Conservation (phyloP, 2,888 invertebrate species). For the Lasioglossum calceatum region DNA sequence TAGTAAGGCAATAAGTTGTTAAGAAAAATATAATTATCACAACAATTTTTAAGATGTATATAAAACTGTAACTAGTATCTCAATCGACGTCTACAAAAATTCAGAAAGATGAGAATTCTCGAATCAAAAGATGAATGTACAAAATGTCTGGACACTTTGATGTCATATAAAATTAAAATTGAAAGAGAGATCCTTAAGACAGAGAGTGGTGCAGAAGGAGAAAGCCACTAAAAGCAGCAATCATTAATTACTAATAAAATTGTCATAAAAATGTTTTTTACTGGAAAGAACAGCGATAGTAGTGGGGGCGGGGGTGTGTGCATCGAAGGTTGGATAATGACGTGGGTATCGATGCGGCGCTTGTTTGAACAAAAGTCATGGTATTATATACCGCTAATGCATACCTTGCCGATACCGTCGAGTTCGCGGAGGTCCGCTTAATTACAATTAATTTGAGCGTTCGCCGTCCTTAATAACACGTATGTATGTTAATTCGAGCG, state of each 20-base stretch:
- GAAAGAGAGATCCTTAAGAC: too few species aligned
- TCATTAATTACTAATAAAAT: background rate
- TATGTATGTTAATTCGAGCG: constrained; percentile 9
- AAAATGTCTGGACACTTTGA: too few species aligned
- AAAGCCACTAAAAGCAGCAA: background rate
- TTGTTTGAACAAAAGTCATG: background rate
- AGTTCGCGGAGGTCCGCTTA: constrained; percentile 14
- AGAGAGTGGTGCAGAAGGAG: too few species aligned
- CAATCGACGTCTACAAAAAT: too few species aligned
- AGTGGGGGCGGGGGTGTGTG: too few species aligned
- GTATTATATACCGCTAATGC: background rate
- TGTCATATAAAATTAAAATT: too few species aligned
- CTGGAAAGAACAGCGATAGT: fast-evolving
- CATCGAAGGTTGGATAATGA: background rate
- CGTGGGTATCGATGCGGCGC: background rate
- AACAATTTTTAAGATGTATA: too few species aligned
- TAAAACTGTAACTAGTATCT: too few species aligned
- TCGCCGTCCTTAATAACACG: constrained; percentile 15
- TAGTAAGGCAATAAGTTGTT: too few species aligned
- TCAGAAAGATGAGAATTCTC: too few species aligned
- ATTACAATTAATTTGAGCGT: constrained; percentile 10
- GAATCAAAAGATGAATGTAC: too few species aligned
- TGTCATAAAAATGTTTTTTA: background rate
- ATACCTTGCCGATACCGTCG: background rate
- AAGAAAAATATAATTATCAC: too few species aligned